Percentiles rank a stretch among this genome's conserved stretches.
phyloP scores from a whole-genome alignment of 2,888 invertebrate species.

The Sisyra nigra region DNA sequence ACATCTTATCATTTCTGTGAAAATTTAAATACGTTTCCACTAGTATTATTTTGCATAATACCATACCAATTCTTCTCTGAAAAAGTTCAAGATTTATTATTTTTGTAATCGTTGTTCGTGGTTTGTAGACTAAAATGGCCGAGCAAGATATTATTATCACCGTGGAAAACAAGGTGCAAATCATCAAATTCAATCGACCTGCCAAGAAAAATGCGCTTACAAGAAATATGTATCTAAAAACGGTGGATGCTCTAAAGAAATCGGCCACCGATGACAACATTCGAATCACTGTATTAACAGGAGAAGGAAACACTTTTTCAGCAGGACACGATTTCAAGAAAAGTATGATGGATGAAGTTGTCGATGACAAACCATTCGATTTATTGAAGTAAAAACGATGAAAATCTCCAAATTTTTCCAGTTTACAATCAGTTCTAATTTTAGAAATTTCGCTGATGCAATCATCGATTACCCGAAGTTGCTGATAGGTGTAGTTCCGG shows the following conservation, averaged over 20 bases:
- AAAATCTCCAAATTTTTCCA: no score
- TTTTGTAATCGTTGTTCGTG: no score
- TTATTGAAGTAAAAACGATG: not conserved
- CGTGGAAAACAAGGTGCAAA: constrained; percentile 31
- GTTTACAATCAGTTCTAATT: no score
- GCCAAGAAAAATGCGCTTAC: constrained; percentile 66
- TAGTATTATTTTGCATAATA: no score
- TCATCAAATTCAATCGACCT: constrained; percentile 59
- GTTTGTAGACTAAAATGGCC: no score
- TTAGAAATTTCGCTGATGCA: constrained; percentile 49
- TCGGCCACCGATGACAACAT: constrained; percentile 51
- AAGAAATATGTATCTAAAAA: constrained; percentile 44
- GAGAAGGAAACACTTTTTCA: constrained; percentile 63
- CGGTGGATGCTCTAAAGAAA: constrained; percentile 45
- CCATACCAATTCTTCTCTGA: no score
- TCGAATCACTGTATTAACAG: constrained; percentile 59
- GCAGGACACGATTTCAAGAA: constrained; percentile 62
- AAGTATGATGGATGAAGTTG: no score
- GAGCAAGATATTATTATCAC: constrained; percentile 1
- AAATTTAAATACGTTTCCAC: no score
- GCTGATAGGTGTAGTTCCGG: constrained; percentile 77
- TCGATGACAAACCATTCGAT: not conserved
- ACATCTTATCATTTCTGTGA: no score
- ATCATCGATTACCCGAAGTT: constrained; percentile 82
- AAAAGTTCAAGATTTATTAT: no score